phyloP scores from a whole-genome alignment of 1,140 invertebrate species.

The Globodera ellingtonae region DNA sequence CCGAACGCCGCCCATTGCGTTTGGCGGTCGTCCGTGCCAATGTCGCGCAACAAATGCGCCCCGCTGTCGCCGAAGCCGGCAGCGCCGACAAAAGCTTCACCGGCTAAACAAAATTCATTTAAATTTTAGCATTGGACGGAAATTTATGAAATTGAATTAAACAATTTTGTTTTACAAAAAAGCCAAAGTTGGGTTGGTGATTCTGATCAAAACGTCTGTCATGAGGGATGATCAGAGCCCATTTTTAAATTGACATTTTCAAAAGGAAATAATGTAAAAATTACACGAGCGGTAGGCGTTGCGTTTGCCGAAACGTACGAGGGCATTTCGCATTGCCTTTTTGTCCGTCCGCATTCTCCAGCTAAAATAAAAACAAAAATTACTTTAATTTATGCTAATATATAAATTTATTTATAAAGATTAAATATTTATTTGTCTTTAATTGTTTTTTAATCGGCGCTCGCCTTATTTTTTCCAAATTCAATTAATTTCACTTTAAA shows the following conservation, averaged over 20 bases:
- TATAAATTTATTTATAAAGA: too few species aligned
- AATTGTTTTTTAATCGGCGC: too few species aligned
- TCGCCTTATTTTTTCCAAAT: too few species aligned
- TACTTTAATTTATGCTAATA: too few species aligned
- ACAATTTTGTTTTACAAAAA: too few species aligned
- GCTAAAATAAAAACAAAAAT: constrained; percentile 8
- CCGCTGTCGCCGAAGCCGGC: not conserved
- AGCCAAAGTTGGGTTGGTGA: too few species aligned
- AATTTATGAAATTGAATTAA: too few species aligned
- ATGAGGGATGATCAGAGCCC: not conserved
- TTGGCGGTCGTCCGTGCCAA: not conserved
- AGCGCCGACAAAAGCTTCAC: constrained; percentile 30
- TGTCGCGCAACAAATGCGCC: not conserved
- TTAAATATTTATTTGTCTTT: too few species aligned
- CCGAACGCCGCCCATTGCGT: not conserved
- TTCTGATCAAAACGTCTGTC: too few species aligned
- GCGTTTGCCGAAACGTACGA: constrained; percentile 45
- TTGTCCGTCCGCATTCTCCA: constrained; percentile 42
- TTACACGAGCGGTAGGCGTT: constrained; percentile 20
- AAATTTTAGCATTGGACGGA: too few species aligned
- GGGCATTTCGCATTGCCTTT: constrained; percentile 45
- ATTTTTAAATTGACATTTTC: not conserved
- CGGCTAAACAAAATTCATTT: not conserved
- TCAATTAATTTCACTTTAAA: too few species aligned
- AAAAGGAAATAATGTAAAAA: not conserved